These are phyloP conservation scores for Zaprionus lineosus DNA, from an alignment of 2,888 invertebrate genomes.

Conservation along the genomic window DNA sequence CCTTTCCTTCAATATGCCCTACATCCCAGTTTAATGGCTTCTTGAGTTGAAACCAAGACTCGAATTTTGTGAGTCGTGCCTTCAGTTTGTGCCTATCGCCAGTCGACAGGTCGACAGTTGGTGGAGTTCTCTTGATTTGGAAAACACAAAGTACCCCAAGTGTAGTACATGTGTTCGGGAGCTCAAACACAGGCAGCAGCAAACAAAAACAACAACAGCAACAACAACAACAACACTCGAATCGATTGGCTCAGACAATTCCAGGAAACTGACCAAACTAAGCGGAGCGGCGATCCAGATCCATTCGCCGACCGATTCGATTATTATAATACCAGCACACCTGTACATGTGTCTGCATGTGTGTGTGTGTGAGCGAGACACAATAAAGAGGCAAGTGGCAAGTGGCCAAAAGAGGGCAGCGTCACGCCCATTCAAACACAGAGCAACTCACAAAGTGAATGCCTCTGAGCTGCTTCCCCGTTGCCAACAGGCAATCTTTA, in stretches of 20 bases:
- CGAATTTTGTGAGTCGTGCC: too few relatives aligned
- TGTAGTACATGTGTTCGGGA: slow-evolving; percentile 58
- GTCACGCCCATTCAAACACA: slow-evolving; percentile 49
- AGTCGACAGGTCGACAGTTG: slow-evolving; percentile 40
- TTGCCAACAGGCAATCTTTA: slow-evolving; percentile 50
- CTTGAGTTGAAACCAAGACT: too few relatives aligned
- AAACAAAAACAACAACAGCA: background rate
- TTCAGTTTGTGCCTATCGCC: too few relatives aligned
- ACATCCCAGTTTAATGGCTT: too few relatives aligned
- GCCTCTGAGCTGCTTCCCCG: slow-evolving; percentile 10
- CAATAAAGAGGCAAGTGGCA: slow-evolving; percentile 35
- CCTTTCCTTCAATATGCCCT: too few relatives aligned
- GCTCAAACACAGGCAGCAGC: slow-evolving; percentile 32
- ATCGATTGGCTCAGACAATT: slow-evolving; percentile 46
- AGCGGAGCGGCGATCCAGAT: slow-evolving; percentile 24
- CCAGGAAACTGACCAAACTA: slow-evolving; percentile 60
- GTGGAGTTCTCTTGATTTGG: slow-evolving; percentile 5
- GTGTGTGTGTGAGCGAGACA: slow-evolving; percentile 11
- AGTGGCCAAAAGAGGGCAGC: slow-evolving; percentile 33
- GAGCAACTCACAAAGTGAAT: slow-evolving; percentile 35
- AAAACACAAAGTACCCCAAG: slow-evolving; percentile 22
- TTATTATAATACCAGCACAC: slow-evolving; percentile 35
- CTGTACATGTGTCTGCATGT: too few relatives aligned
- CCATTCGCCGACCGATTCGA: slow-evolving; percentile 7
- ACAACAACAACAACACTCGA: slow-evolving; percentile 16